Percentiles rank a stretch among this genome's conserved stretches.
phyloP scores from a whole-genome alignment of 2,888 invertebrate species.

The Tholera decimalis region DNA sequence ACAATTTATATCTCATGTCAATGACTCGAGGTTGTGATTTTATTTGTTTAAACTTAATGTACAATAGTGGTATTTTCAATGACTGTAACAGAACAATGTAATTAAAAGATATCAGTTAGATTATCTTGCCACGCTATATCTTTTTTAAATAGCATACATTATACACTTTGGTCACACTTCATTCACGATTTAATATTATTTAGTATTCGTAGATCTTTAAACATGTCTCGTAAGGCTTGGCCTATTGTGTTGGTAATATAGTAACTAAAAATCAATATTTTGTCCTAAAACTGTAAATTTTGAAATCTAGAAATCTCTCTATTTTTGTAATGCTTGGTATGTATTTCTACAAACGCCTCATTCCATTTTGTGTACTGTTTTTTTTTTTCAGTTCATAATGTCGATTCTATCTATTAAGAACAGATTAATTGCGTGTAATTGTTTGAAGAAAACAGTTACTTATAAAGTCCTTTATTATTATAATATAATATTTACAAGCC shows the following conservation, averaged over 20 bases:
- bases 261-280: too few species aligned
- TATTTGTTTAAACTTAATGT: too few species aligned
- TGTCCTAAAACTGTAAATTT: too few species aligned
- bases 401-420: too few species aligned
- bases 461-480: conserved; percentile 1
- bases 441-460: neutral
- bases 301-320: too few species aligned
- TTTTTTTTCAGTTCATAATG: neutral
- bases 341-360: too few species aligned
- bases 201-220: neutral
- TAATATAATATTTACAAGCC: conserved; percentile 8
- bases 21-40: neutral
- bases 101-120: too few species aligned
- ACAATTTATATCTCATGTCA: neutral
- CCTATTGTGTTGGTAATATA: too few species aligned
- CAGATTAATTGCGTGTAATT: neutral
- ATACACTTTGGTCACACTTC: neutral
- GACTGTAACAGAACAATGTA: neutral
- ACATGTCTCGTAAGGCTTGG: too few species aligned
- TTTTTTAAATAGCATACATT: neutral
- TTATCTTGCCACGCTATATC: neutral
- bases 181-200: neutral
- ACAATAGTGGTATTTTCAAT: too few species aligned
- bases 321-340: too few species aligned
- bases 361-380: neutral